A percentile compares a stretch with the other conserved stretches of the same genome.
These are phyloP conservation scores for Cichlasoma orientale DNA, from an alignment of 2,797 vertebrate genomes.

Conservation along the genomic window DNA sequence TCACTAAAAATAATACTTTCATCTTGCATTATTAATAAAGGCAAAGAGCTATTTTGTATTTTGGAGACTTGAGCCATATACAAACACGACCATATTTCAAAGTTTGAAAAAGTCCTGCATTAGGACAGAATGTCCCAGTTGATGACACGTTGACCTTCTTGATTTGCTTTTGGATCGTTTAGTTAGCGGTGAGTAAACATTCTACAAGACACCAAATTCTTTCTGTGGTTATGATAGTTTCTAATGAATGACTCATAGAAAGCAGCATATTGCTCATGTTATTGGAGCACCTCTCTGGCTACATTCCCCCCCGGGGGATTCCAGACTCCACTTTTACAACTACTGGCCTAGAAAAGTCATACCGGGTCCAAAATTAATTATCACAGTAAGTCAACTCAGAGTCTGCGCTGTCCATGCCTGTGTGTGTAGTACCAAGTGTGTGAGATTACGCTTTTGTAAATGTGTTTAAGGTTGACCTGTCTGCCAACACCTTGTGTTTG, in stretches of 20 bases:
- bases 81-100: neutral
- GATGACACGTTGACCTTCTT: neutral
- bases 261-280: conserved; percentile 21
- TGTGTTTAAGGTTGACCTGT: conserved; percentile 54
- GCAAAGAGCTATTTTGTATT: neutral
- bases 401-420: neutral
- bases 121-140: neutral
- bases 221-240: neutral
- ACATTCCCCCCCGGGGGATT: neutral
- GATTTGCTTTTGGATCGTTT: neutral
- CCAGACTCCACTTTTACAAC: conserved; percentile 24
- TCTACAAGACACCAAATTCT: neutral
- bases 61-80: neutral
- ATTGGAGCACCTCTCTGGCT: conserved; percentile 4
- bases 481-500: conserved; percentile 45
- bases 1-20: neutral
- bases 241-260: neutral
- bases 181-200: neutral
- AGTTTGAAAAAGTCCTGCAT: neutral
- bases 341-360: conserved; percentile 65
- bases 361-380: conserved; percentile 36
- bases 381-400: conserved; percentile 9
- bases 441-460: neutral
- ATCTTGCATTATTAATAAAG: neutral
- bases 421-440: conserved; percentile 2